Evolutionary conservation across 1,140 invertebrate genomes (phyloP).

Genomic region (Pseudomyrmex sp.): DNA sequence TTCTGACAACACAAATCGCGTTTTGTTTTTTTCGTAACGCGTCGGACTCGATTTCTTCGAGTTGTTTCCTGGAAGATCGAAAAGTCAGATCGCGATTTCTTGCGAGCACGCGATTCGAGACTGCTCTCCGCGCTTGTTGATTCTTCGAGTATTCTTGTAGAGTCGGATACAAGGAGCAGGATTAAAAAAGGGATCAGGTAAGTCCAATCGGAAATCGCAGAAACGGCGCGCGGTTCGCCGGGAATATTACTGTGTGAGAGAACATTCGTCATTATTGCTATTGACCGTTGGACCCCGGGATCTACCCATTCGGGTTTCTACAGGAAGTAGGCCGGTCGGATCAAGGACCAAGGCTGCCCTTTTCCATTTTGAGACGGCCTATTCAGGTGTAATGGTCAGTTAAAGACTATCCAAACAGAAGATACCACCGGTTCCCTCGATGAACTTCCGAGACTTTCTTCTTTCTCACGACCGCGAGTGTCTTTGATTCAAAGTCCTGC

Average conservation of each 20-base stretch:
- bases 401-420: slow-evolving; percentile 83
- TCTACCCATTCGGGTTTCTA: slow-evolving; percentile 76
- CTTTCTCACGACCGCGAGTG: slow-evolving; percentile 48
- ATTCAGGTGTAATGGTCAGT: slow-evolving; percentile 85
- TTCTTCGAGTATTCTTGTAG: slow-evolving; percentile 49
- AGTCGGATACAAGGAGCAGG: slow-evolving; percentile 19
- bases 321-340: slow-evolving; percentile 84
- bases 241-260: slow-evolving; percentile 57
- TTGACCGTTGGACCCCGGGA: slow-evolving; percentile 77
- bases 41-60: not conserved
- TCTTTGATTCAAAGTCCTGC: slow-evolving; percentile 2
- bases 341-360: slow-evolving; percentile 79
- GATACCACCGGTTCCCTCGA: slow-evolving; percentile 71
- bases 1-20: not conserved
- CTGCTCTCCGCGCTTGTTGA: slow-evolving; percentile 54
- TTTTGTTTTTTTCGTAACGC: slow-evolving; percentile 4
- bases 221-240: slow-evolving; percentile 49
- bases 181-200: slow-evolving; percentile 58
- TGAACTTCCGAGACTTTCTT: slow-evolving; percentile 38
- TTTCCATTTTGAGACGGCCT: slow-evolving; percentile 76
- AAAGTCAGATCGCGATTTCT: slow-evolving; percentile 39
- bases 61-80: slow-evolving; percentile 30
- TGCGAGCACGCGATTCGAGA: slow-evolving; percentile 42
- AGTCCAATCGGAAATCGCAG: slow-evolving; percentile 67
- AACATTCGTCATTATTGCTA: slow-evolving; percentile 81